These are phyloP conservation scores for Hemicentrotus pulcherrimus DNA, from an alignment of 35 echinoderm and acorn worm genomes.

Conservation along the genomic window DNA sequence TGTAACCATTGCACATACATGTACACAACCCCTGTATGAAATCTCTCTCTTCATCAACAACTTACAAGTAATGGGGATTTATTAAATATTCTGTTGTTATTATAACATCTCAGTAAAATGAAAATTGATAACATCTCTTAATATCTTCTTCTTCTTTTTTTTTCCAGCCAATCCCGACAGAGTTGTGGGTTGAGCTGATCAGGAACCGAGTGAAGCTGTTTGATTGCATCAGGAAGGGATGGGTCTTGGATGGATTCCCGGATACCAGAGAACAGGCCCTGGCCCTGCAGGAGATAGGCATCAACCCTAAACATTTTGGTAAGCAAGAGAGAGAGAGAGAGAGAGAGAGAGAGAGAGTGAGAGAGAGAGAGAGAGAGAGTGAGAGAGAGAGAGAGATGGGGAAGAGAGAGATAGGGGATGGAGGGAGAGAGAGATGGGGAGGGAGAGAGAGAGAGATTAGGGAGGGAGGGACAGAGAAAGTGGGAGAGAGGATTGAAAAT, in stretches of 20 bases:
- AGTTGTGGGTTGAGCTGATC: constrained; percentile 87
- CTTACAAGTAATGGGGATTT: too few species aligned
- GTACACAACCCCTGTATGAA: too few species aligned
- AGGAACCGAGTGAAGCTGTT: constrained; percentile 86
- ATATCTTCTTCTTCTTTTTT: not conserved
- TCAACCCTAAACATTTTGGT: constrained; percentile 93
- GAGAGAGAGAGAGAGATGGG: not conserved
- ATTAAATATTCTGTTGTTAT: too few species aligned
- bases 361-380: not conserved
- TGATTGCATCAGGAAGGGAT: constrained; percentile 95
- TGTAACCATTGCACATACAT: too few species aligned
- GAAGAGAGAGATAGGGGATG: too few species aligned
- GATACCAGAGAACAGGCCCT: constrained; percentile 86
- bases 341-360: not conserved
- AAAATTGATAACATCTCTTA: not conserved
- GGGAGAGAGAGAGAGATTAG: too few species aligned
- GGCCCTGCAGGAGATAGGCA: constrained; percentile 89
- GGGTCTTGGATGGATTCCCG: constrained; percentile 94
- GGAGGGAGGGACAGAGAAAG: too few species aligned
- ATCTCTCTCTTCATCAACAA: too few species aligned
- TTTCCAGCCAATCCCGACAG: constrained; percentile 69
- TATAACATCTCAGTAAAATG: too few species aligned
- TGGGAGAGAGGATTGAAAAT: too few species aligned
- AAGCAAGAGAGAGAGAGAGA: not conserved
- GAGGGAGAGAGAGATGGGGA: too few species aligned